Evolutionary conservation across 2,113 vertebrate species (phyloP), one percentile per base, ranked within the genome.

Genomic region (Pomatorhinus ruficollis): DNA sequence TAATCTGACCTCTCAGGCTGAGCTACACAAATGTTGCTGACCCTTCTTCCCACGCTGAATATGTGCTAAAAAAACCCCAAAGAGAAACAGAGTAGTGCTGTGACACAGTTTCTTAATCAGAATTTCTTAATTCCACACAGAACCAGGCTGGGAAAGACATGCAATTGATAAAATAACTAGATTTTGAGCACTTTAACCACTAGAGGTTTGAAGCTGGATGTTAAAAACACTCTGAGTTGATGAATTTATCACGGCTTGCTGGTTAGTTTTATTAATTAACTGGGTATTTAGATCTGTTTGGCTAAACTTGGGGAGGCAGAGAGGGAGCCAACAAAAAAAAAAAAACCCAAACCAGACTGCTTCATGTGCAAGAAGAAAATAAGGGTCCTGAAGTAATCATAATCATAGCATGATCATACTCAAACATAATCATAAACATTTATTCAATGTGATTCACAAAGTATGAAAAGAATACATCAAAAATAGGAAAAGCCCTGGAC

Each of bases 241-340:
- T 86, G 35, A 89, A 69, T 4, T 83, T 92, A 59, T 39, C 45
- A 64, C 0, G 2, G 18, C 50, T 90, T 95, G 6, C 64, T 89
- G 56, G 44, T 68, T 90, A 95, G 53, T 5, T 60, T 47, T 47
- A 65, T 61, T 71, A 59, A 90, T 86, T 66, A 77, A 72, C 25
- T 61, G 14, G 3, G 4, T 90, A 68, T 89, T 64, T 76, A 87
- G 87, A 92, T 53, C n/a, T 1, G 9, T 57, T 82, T 82, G 60
- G 23, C 12, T 63, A 52, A 57, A 79, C 2, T 24, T 60, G 5
- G 2, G 1, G 3, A 7, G 2, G 4, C 0, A 3, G 0, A 0
- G 5, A 5, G 1, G 4, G 1, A 15, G 42, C 2, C 17, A 23
- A 5, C 8, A 28, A 66, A 56, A 40, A 49, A 49, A 49, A 47